Conservation (phyloP, 2,888 invertebrate genomes). For the Xylophagus ater region DNA sequence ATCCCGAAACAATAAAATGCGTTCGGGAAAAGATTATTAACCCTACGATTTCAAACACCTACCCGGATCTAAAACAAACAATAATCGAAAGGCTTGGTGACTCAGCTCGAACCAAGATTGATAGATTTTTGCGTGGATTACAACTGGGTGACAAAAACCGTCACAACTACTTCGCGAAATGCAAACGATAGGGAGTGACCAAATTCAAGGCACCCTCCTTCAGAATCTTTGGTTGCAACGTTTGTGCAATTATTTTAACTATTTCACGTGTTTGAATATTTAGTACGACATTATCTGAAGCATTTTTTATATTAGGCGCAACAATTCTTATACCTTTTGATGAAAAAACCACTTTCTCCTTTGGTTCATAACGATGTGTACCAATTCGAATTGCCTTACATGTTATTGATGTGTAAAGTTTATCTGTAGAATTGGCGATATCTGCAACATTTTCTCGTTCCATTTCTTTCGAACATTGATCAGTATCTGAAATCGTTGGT, state of each 20-base stretch:
- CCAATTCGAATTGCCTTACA: conserved; percentile 78
- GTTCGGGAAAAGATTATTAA: no score
- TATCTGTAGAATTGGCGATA: conserved; percentile 36
- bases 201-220: no score
- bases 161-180: no score
- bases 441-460: conserved; percentile 43
- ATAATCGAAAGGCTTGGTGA: no score
- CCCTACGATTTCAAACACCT: no score
- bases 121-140: no score
- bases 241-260: conserved; percentile 63
- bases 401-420: conserved; percentile 45
- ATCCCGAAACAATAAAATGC: no score
- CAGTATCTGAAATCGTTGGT: conserved; percentile 29
- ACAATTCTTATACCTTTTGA: conserved; percentile 49
- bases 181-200: no score
- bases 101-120: no score
- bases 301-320: conserved; percentile 46
- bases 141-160: no score
- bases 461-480: conserved; percentile 37
- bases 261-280: conserved; percentile 59
- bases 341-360: conserved; percentile 53
- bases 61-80: no score
- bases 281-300: conserved; percentile 46
- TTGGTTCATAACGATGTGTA: conserved; percentile 67
- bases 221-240: no score